A percentile compares a stretch with the other conserved stretches of the same genome.
These are phyloP conservation scores for Shargacucullia verbasci DNA, from an alignment of 2,888 invertebrate species.

Conservation along the genomic window DNA sequence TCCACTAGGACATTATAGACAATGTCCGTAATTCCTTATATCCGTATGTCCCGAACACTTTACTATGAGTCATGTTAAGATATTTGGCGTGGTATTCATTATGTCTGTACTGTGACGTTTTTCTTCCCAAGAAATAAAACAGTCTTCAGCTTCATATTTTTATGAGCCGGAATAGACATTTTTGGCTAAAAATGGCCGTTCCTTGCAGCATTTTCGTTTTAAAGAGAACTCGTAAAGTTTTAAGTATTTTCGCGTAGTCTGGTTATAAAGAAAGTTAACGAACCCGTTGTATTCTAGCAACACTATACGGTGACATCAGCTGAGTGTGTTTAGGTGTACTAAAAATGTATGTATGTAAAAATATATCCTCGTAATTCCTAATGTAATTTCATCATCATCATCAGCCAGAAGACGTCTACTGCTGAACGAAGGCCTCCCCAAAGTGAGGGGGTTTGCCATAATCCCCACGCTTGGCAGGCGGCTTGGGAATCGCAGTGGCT, in stretches of 20 bases:
- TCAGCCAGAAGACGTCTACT: no score
- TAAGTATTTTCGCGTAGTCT: slow-evolving; percentile 35
- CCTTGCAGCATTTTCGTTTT: slow-evolving; percentile 57
- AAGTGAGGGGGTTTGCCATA: no score
- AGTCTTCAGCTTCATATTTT: slow-evolving; percentile 61
- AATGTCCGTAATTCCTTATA: background rate
- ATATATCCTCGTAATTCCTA: no score
- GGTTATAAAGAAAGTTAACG: background rate
- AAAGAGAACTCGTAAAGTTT: slow-evolving; percentile 49
- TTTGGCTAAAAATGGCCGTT: slow-evolving; percentile 58
- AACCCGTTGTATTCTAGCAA: no score
- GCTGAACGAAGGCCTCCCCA: no score
- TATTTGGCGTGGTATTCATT: slow-evolving; percentile 67
- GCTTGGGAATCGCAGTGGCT: no score
- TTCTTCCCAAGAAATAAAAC: slow-evolving; percentile 53
- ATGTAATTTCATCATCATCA: no score
- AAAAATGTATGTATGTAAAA: no score
- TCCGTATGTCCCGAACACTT: slow-evolving; percentile 33
- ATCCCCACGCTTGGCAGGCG: no score
- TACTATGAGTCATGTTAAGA: slow-evolving; percentile 51
- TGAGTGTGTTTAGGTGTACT: background rate
- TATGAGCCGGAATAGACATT: slow-evolving; percentile 49
- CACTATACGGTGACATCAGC: no score
- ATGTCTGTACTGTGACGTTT: slow-evolving; percentile 55
- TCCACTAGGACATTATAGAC: background rate